Base-by-base conservation (phyloP, 2,888 invertebrate species). In the Craniophora ligustri region DNA sequence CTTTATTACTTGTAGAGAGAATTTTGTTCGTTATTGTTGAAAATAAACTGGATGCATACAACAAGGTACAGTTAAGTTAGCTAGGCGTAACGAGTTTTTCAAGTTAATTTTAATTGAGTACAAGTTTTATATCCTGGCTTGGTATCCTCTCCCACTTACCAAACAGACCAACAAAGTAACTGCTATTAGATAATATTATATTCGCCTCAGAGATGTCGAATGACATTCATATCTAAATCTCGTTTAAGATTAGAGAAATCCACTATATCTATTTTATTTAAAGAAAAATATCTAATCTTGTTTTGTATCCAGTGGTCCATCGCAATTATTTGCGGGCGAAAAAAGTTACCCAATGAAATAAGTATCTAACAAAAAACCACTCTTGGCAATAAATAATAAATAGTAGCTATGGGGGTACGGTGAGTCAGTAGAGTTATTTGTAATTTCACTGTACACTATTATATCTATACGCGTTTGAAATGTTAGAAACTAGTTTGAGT, bases 401-500 rank as follows among this genome's bases (percentile, higher is more conserved):
- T n/a, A n/a, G n/a, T n/a, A n/a, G n/a, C n/a, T n/a, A n/a, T n/a
- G n/a, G n/a, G n/a, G n/a, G n/a, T 46, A 45, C 47, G 15, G 56
- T 58, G 60, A 64, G 39, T 60, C 46, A 58, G 47, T 47, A 13
- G 54, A 49, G 46, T 31, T 54, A 56, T 58, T 61, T 51, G 50
- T 46, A 49, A 61, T 61, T 58, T 51, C 51, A 69, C 57, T 45
- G 44, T 58, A 59, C 51, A 53, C 44, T 57, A n/a, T 1, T 60
- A 51, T 59, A 53, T 49, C 38, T 50, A n/a, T 50, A 32, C 19
- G 45, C 42, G 47, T 63, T 62, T 51, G 34, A 57, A 57, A 59
- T 49, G 44, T 59, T 60, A 35, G 64, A 65, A 65, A 70, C 71
- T 60, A 54, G 75, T 67, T 74, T 70, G 49, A 50, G 40, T 47